A percentile compares a stretch with the other conserved stretches of the same genome.
Conservation (phyloP, 1,140 invertebrate genomes). For the Papilio polyxenes region DNA sequence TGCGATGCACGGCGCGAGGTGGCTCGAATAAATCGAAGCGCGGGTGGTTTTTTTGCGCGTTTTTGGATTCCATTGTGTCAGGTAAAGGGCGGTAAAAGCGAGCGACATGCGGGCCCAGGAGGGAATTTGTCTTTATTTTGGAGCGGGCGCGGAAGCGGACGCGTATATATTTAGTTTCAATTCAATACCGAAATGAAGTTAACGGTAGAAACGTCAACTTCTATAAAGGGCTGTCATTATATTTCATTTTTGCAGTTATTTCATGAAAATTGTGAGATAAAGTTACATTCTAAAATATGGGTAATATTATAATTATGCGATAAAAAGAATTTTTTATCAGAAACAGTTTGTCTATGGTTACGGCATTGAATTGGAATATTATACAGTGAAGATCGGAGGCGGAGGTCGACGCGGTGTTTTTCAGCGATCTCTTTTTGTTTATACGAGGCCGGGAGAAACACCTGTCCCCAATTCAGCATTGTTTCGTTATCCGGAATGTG, state of each 20-base stretch:
- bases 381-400: not conserved
- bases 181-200: too few relatives aligned
- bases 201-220: too few relatives aligned
- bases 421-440: not conserved
- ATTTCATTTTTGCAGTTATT: too few relatives aligned
- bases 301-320: too few relatives aligned
- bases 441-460: not conserved
- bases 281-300: not conserved
- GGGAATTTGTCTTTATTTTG: not conserved
- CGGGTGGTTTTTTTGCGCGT: slow-evolving; percentile 56
- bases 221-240: too few relatives aligned
- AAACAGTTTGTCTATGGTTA: too few relatives aligned
- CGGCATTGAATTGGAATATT: too few relatives aligned
- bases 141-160: not conserved
- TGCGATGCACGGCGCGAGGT: slow-evolving; percentile 49
- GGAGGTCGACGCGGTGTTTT: not conserved
- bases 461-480: slow-evolving; percentile 34
- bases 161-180: not conserved
- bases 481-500: slow-evolving; percentile 28
- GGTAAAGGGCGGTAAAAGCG: slow-evolving; percentile 55
- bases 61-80: slow-evolving; percentile 64
- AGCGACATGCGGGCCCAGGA: slow-evolving; percentile 42
- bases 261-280: too few relatives aligned
- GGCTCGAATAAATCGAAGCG: slow-evolving; percentile 55
- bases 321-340: too few relatives aligned